Evolutionary conservation across 2,797 vertebrate species (phyloP).

Genomic region (Thamnophis elegans): DNA sequence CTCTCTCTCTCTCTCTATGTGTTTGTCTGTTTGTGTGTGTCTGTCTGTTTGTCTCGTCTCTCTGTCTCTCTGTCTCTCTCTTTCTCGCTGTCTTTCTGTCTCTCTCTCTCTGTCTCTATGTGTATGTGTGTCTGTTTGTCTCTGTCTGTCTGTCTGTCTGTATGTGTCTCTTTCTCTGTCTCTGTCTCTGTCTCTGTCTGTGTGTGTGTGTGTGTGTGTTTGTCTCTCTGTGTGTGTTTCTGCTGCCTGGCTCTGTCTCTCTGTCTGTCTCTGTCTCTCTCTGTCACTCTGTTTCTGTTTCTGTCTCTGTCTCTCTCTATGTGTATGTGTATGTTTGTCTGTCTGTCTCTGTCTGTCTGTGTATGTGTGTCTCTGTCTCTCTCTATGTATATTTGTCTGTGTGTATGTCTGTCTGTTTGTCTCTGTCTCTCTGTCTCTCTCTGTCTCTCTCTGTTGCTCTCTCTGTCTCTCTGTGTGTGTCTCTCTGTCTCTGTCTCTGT

Average conservation of each 20-base stretch:
- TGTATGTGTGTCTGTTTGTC: neutral
- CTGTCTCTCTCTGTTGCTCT: neutral
- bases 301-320: neutral
- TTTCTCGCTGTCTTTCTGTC: too few relatives aligned
- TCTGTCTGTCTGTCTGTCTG: neutral
- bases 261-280: neutral
- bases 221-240: too few relatives aligned
- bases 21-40: accelerated
- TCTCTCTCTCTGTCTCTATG: accelerated
- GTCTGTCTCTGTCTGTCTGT: neutral
- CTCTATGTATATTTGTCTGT: too few relatives aligned
- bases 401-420: accelerated
- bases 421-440: neutral
- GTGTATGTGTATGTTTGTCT: accelerated
- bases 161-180: neutral
- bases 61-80: too few relatives aligned
- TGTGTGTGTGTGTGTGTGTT: too few relatives aligned
- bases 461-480: too few relatives aligned
- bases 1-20: too few relatives aligned
- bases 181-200: too few relatives aligned
- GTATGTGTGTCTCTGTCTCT: neutral
- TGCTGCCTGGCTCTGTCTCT: too few relatives aligned
- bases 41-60: neutral
- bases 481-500: accelerated
- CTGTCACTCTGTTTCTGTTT: too few relatives aligned